Percentiles rank a stretch among this genome's conserved stretches.
Evolutionary conservation across 2,797 vertebrate genomes (phyloP).

Genomic region (Psittacula echo): DNA sequence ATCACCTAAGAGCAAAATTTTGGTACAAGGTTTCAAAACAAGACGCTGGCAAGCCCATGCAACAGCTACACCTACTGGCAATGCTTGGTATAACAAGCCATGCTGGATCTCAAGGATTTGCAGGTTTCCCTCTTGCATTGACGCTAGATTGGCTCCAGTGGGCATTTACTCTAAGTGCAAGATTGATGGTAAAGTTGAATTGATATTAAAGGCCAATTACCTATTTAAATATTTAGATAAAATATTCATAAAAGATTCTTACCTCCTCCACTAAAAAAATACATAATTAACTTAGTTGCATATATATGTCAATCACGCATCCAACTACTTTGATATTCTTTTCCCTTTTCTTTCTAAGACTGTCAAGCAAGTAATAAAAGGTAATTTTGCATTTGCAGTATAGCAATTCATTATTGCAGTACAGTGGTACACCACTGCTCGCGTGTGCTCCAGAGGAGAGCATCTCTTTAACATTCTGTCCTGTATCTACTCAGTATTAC

Average conservation of each 20-base stretch:
- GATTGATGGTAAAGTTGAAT: not conserved
- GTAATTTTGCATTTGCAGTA: not conserved
- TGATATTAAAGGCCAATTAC: not conserved
- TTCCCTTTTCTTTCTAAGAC: not conserved
- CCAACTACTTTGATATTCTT: not conserved
- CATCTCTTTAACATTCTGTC: not conserved
- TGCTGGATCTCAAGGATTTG: not conserved
- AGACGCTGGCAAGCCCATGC: not conserved
- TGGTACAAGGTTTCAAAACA: not conserved
- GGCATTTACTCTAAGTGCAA: not conserved
- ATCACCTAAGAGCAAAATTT: not conserved
- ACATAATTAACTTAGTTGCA: not conserved
- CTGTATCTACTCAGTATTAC: not conserved
- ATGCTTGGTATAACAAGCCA: not conserved
- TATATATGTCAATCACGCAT: not conserved
- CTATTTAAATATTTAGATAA: not conserved
- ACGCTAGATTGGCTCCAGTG: not conserved
- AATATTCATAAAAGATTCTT: not conserved
- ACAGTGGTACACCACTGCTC: not conserved
- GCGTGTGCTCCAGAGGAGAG: not conserved
- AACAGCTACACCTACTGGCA: constrained; percentile 74
- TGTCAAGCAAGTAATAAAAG: not conserved
- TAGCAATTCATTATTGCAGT: not conserved
- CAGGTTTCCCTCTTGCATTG: not conserved
- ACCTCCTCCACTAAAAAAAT: not conserved